Percentiles rank a stretch among this genome's conserved stretches.
Conservation (phyloP, 1,140 invertebrate species). For the Chelonus insularis region DNA sequence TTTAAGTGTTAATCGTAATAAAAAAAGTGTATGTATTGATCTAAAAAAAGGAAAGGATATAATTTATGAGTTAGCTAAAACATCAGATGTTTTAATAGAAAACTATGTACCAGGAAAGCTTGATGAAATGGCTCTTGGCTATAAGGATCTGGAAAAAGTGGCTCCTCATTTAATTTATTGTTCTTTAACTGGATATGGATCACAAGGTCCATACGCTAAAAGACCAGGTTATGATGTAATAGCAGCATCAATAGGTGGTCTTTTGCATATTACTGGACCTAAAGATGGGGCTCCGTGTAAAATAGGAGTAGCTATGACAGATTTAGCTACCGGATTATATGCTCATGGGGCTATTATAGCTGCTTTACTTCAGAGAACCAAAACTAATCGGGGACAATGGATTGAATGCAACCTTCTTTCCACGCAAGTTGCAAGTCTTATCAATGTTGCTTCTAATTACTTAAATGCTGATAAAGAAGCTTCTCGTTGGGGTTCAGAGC, state of each 20-base stretch:
- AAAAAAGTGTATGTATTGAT: constrained; percentile 91
- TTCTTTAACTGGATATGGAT: constrained; percentile 91
- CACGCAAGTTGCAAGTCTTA: constrained; percentile 86
- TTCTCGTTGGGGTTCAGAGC: constrained; percentile 83
- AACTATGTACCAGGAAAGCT: constrained; percentile 94
- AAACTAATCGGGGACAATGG: constrained; percentile 84
- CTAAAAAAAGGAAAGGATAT: constrained; percentile 79
- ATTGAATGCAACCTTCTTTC: constrained; percentile 94
- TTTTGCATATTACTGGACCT: constrained; percentile 88
- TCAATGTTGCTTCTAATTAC: constrained; percentile 90
- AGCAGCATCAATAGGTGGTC: constrained; percentile 87
- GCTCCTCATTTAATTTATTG: constrained; percentile 89
- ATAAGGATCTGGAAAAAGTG: constrained; percentile 70
- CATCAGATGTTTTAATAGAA: constrained; percentile 89
- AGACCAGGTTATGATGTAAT: constrained; percentile 95
- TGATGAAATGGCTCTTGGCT: constrained; percentile 79
- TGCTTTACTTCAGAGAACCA: constrained; percentile 77
- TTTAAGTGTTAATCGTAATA: constrained; percentile 89
- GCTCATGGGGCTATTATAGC: constrained; percentile 95
- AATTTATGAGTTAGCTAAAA: constrained; percentile 71
- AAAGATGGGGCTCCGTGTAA: constrained; percentile 85
- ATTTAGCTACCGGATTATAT: constrained; percentile 90
- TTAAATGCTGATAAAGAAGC: constrained; percentile 83
- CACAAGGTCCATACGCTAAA: constrained; percentile 79
- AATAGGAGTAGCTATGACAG: constrained; percentile 90